Evolutionary conservation across 2,797 vertebrate species (phyloP), one percentile per base, ranked within the genome.

Genomic region (Esox lucius): DNA sequence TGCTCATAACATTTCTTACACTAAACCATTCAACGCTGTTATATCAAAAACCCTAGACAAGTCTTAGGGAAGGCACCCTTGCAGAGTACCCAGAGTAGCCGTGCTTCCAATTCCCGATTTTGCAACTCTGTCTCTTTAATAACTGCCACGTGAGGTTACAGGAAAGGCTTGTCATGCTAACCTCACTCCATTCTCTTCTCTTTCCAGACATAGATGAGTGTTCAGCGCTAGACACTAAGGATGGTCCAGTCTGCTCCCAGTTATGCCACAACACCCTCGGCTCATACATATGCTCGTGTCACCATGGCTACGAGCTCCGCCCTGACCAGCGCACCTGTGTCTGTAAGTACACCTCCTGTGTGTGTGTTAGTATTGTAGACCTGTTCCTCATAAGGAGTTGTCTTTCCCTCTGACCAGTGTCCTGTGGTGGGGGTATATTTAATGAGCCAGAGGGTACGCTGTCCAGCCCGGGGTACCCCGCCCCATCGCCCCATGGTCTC

Each of bases 181-280:
- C 17, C 16, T n/a, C 17, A 0, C 17, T 17, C 68, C 16, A 24
- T 17, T 8, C 17, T 22, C 28, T 3, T 68, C 42, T 7, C 7
- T 6, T 70, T 69, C 69, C 79, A 94, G 94, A 95, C 81, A 80
- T 88, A 13, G 92, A 95, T 70, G 94, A 95, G 83, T 95, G 93
- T 74, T 86, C 88, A 1, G 78, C 48, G 1, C 82, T 84, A 39
- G 78, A 79, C 35, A 68, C 86, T 62, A 71, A 42, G 24, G 88
- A 85, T 28, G 83, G 80, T 48, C 87, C 88, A 0, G 84, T 87
- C 68, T 95, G 93, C 73, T 81, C 87, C 75, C 93, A 94, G 82
- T 90, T 94, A 75, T 95, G 93, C 84, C 89, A 93, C 72, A 95
- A 95, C 83, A 93, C 91, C 31, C 87, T 94, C 2, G 93, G 94